These are phyloP conservation scores for Daphoenositta chrysoptera DNA, from an alignment of 2,113 vertebrate species.

Conservation along the genomic window DNA sequence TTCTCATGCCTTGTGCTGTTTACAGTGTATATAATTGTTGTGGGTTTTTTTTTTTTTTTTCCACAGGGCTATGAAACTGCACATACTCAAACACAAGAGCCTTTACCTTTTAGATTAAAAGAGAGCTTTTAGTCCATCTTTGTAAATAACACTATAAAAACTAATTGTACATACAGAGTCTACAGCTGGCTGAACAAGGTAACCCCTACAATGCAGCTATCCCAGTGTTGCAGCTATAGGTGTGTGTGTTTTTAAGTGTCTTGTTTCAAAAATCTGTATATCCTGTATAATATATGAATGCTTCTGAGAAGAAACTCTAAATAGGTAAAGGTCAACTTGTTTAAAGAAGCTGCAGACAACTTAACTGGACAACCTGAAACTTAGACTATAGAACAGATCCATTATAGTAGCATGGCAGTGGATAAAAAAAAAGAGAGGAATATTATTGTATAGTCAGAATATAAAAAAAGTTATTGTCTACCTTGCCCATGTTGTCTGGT, in stretches of 20 bases:
- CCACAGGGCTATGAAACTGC: slow-evolving; percentile 78
- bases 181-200: slow-evolving; percentile 67
- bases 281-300: slow-evolving; percentile 80
- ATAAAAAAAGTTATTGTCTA: slow-evolving; percentile 66
- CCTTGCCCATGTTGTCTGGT: slow-evolving; percentile 54
- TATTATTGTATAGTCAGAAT: slow-evolving; percentile 72
- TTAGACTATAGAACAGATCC: slow-evolving; percentile 58
- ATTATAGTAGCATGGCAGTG: slow-evolving; percentile 60
- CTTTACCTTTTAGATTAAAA: slow-evolving; percentile 74
- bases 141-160: slow-evolving; percentile 75
- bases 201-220: slow-evolving; percentile 75
- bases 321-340: slow-evolving; percentile 72
- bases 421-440: slow-evolving; percentile 36
- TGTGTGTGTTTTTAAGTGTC: slow-evolving; percentile 68
- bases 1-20: slow-evolving; percentile 84
- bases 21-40: slow-evolving; percentile 89
- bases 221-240: slow-evolving; percentile 70
- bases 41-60: not conserved
- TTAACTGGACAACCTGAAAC: slow-evolving; percentile 76
- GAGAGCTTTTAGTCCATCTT: slow-evolving; percentile 70
- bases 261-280: slow-evolving; percentile 74
- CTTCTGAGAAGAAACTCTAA: slow-evolving; percentile 79
- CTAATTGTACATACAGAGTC: slow-evolving; percentile 69
- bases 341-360: slow-evolving; percentile 70
- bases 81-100: slow-evolving; percentile 75